Evolutionary conservation across 2,888 invertebrate genomes (phyloP).

Genomic region (Melitaea athalia): DNA sequence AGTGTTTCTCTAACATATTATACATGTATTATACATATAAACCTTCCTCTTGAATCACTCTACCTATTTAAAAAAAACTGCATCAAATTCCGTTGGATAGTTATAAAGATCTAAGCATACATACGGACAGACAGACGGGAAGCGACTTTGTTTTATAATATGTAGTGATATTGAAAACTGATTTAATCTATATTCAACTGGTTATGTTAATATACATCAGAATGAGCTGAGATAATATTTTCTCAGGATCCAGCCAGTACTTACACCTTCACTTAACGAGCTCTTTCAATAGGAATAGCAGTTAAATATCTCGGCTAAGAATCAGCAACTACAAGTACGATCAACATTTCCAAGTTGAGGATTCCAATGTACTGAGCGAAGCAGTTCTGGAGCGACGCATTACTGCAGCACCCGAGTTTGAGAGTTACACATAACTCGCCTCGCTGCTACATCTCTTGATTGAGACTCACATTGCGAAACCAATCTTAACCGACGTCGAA

Average conservation of each 20-base stretch:
- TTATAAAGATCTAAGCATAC: too few relatives aligned
- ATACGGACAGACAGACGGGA: too few relatives aligned
- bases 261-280: not conserved
- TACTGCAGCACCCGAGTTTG: slow-evolving; percentile 19
- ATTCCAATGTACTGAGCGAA: slow-evolving; percentile 9
- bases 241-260: not conserved
- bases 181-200: too few relatives aligned
- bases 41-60: too few relatives aligned
- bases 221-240: not conserved
- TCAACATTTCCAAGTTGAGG: slow-evolving; percentile 7
- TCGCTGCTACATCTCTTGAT: not conserved
- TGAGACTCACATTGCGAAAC: not conserved
- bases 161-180: too few relatives aligned
- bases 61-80: too few relatives aligned
- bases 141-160: too few relatives aligned
- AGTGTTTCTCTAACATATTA: too few relatives aligned
- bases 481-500: not conserved
- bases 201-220: too few relatives aligned
- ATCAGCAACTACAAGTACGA: not conserved
- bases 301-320: not conserved
- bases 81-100: too few relatives aligned
- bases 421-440: slow-evolving; percentile 14
- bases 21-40: too few relatives aligned
- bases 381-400: slow-evolving; percentile 24
- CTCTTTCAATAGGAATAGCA: not conserved